Evolutionary conservation across 2,888 invertebrate genomes (phyloP).

Genomic region (Chymomyza caudatula): DNA sequence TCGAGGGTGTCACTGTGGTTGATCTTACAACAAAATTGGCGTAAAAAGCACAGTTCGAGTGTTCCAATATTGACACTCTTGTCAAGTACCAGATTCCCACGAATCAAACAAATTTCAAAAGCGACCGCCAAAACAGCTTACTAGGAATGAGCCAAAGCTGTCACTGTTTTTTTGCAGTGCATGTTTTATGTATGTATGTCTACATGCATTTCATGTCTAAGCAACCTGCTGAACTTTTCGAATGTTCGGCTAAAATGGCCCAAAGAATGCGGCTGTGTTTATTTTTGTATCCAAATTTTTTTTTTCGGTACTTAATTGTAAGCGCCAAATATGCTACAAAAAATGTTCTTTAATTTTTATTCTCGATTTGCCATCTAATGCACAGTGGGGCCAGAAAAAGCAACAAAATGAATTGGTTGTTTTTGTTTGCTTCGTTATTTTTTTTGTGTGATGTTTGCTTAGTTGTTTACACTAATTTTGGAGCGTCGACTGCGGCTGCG

Average conservation of each 20-base stretch:
- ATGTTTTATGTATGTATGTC: not conserved
- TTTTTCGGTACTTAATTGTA: not conserved
- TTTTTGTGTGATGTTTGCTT: constrained; percentile 2
- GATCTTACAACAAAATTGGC: too few species aligned
- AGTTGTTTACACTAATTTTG: constrained; percentile 26
- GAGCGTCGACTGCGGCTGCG: constrained; percentile 8
- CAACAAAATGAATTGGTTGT: constrained; percentile 8
- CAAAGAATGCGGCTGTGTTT: constrained; percentile 18
- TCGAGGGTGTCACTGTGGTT: too few species aligned
- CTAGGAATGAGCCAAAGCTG: too few species aligned
- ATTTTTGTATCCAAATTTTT: not conserved
- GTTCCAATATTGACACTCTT: too few species aligned
- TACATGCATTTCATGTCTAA: not conserved
- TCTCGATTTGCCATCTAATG: constrained; percentile 24
- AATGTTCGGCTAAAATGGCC: constrained; percentile 6
- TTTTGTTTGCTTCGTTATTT: constrained; percentile 27
- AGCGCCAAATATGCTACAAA: constrained; percentile 7
- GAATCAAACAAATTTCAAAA: too few species aligned
- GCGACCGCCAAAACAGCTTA: too few species aligned
- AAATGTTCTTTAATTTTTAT: constrained; percentile 8
- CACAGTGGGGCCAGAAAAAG: not conserved
- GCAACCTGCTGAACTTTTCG: constrained; percentile 44
- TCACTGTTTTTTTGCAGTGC: not conserved
- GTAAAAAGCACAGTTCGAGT: too few species aligned
- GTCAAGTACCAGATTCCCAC: too few species aligned